phyloP scores from a whole-genome alignment of 2,113 vertebrate genomes.

The Proterorhinus semilunaris region DNA sequence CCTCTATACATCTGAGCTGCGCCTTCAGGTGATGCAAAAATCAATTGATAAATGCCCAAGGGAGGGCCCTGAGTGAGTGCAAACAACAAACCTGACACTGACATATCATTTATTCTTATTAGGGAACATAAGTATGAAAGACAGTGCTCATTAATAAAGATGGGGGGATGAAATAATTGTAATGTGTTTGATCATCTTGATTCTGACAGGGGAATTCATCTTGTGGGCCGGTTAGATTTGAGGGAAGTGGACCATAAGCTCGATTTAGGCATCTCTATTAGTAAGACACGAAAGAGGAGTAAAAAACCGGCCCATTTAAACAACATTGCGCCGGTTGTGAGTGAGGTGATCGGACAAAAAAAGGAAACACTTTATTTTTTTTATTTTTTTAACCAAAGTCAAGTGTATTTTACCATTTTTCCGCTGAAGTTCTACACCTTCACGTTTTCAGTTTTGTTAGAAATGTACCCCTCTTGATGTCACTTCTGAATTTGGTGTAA shows the following conservation, averaged over 20 bases:
- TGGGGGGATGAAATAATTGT: slow-evolving; percentile 81
- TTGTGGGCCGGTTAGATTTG: slow-evolving; percentile 76
- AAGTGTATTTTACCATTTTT: neutral
- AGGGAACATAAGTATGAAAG: slow-evolving; percentile 80
- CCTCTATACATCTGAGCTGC: slow-evolving; percentile 47
- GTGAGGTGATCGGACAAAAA: neutral
- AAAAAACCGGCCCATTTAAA: neutral
- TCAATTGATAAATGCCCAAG: slow-evolving; percentile 59
- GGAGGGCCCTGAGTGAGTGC: slow-evolving; percentile 57
- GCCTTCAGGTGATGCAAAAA: slow-evolving; percentile 51
- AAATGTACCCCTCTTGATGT: neutral
- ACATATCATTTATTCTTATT: slow-evolving; percentile 83
- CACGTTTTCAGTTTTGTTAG: neutral
- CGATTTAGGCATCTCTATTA: slow-evolving; percentile 79
- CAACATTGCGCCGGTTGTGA: neutral
- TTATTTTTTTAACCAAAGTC: too few species aligned
- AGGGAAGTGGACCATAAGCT: slow-evolving; percentile 82
- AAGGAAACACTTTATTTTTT: too few species aligned
- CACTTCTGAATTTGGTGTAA: neutral
- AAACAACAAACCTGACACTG: slow-evolving; percentile 76
- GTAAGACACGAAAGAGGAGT: slow-evolving; percentile 63
- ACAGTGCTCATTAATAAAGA: slow-evolving; percentile 84
- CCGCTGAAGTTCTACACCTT: neutral
- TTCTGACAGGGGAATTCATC: slow-evolving; percentile 82
- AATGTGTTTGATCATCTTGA: slow-evolving; percentile 84